A percentile compares a stretch with the other conserved stretches of the same genome.
These are phyloP conservation scores for Muscicapa adusta DNA, from an alignment of 2,113 vertebrate genomes.

Conservation along the genomic window DNA sequence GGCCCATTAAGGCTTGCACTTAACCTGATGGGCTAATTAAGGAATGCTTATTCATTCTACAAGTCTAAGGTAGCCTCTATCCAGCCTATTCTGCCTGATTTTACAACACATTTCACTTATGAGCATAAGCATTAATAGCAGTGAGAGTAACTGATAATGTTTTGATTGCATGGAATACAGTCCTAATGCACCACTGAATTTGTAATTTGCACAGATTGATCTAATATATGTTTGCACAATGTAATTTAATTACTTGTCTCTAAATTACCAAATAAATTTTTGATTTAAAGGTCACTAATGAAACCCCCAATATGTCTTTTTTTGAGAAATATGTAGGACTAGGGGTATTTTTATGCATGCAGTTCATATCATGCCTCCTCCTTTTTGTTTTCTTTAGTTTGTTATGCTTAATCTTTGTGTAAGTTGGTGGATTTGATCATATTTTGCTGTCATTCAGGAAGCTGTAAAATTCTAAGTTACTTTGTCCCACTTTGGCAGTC, in stretches of 20 bases:
- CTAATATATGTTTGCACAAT: conserved; percentile 63
- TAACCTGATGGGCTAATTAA: conserved; percentile 99
- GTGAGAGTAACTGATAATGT: conserved; percentile 76
- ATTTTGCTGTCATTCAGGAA: background rate
- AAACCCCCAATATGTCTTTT: background rate
- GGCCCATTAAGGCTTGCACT: conserved; percentile 98
- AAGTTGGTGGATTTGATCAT: background rate
- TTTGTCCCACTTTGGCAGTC: background rate
- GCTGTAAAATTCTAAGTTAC: background rate
- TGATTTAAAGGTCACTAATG: conserved; percentile 18
- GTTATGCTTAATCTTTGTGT: background rate
- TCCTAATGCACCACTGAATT: conserved; percentile 67
- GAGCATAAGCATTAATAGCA: conserved; percentile 72
- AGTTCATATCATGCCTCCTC: background rate
- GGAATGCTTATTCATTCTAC: conserved; percentile 94
- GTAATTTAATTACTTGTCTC: conserved; percentile 65
- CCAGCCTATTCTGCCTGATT: conserved; percentile 80
- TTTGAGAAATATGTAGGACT: background rate
- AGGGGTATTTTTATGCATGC: background rate
- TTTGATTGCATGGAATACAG: conserved; percentile 73
- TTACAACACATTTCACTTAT: conserved; percentile 95
- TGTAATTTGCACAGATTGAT: conserved; percentile 56
- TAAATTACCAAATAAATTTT: conserved; percentile 46
- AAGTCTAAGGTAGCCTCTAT: conserved; percentile 82
- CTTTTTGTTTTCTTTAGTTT: background rate